These are phyloP conservation scores for Myathropa florea DNA, from an alignment of 2,888 invertebrate genomes.

Conservation along the genomic window DNA sequence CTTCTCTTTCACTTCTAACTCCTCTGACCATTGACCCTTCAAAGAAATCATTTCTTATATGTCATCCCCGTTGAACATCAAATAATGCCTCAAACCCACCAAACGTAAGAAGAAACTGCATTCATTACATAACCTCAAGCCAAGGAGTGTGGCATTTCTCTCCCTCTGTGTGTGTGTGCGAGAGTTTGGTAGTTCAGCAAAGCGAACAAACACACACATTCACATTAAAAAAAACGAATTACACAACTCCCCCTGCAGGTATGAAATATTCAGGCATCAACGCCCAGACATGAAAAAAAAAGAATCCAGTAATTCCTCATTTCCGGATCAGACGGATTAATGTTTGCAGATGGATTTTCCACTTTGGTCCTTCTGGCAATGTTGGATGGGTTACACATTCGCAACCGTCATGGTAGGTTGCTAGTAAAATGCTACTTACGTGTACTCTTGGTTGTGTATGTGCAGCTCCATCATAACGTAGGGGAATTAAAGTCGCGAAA, in stretches of 20 bases:
- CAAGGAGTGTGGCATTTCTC: slow-evolving; percentile 9
- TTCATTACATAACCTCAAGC: slow-evolving; percentile 58
- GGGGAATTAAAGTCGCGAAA: slow-evolving; percentile 47
- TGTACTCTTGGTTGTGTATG: not conserved
- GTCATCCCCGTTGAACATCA: slow-evolving; percentile 10
- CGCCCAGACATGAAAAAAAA: slow-evolving; percentile 45
- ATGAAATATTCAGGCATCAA: slow-evolving; percentile 60
- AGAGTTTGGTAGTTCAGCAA: slow-evolving; percentile 16
- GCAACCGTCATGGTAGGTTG: not conserved
- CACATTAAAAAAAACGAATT: not conserved
- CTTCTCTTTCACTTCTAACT: slow-evolving; percentile 17
- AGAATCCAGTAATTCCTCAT: slow-evolving; percentile 65
- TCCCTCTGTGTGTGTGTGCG: slow-evolving; percentile 1
- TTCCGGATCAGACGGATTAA: slow-evolving; percentile 71
- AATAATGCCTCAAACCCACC: not conserved
- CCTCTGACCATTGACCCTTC: slow-evolving; percentile 46
- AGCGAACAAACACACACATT: slow-evolving; percentile 27
- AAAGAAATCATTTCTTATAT: slow-evolving; percentile 31
- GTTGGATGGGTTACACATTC: slow-evolving; percentile 24
- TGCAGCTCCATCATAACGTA: not conserved
- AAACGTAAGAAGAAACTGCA: not conserved
- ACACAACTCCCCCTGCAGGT: slow-evolving; percentile 60
- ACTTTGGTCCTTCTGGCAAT: slow-evolving; percentile 52
- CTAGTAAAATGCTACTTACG: slow-evolving; percentile 47
- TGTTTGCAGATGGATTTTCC: slow-evolving; percentile 71